Conservation (phyloP, 2,113 vertebrate genomes). For the Felis chaus region DNA sequence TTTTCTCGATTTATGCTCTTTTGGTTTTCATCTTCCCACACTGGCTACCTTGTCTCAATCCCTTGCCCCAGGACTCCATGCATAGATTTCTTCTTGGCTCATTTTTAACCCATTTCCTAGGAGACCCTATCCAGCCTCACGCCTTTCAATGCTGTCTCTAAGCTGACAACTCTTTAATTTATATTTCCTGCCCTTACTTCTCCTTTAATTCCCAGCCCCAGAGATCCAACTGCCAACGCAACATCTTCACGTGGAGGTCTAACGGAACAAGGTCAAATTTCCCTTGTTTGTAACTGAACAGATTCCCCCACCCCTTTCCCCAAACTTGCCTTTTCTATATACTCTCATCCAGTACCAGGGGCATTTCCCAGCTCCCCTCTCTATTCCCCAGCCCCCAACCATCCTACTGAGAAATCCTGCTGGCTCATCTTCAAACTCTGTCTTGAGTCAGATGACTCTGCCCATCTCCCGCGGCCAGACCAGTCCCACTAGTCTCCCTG, state of each 20-base stretch:
- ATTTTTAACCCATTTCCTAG: background rate
- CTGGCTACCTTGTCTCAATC: background rate
- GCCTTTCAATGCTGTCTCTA: background rate
- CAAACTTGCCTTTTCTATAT: background rate
- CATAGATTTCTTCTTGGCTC: background rate
- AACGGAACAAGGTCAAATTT: background rate
- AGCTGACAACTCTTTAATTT: background rate
- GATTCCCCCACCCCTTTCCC: background rate
- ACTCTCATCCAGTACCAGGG: rapidly evolving
- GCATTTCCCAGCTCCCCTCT: background rate
- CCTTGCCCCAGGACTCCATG: background rate
- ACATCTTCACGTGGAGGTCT: background rate
- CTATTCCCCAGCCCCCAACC: background rate
- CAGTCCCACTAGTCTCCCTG: background rate
- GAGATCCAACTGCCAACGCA: background rate
- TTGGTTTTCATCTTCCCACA: background rate
- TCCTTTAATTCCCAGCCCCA: background rate
- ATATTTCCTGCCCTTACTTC: background rate
- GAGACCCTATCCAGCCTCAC: background rate
- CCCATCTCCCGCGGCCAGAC: background rate
- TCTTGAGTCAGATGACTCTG: background rate
- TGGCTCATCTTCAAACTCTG: background rate
- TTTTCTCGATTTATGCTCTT: background rate
- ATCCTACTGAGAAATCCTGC: background rate
- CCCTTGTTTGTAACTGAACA: background rate